Evolutionary conservation across 1,140 invertebrate genomes (phyloP).

Genomic region (Galleria mellonella): DNA sequence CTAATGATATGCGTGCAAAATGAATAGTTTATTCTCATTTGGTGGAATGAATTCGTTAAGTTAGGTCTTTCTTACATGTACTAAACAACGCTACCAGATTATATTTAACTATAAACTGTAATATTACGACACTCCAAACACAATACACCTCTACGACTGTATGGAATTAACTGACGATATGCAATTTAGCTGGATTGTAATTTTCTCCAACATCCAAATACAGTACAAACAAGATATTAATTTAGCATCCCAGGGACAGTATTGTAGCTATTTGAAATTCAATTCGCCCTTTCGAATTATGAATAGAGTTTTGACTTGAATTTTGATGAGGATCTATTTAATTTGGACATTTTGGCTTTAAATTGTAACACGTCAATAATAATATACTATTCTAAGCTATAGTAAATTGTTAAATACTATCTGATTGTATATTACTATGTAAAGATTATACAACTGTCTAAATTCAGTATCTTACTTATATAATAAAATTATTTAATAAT

Average conservation of each 20-base stretch:
- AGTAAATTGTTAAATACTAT: no score
- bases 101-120: slow-evolving; percentile 6
- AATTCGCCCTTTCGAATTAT: slow-evolving; percentile 4
- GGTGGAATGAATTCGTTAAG: no score
- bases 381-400: no score
- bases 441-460: no score
- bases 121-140: slow-evolving; percentile 1
- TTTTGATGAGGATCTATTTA: not conserved
- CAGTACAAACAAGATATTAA: slow-evolving; percentile 17
- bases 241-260: slow-evolving; percentile 10
- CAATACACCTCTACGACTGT: slow-evolving; percentile 1
- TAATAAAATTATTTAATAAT: no score
- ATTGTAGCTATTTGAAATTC: slow-evolving; percentile 23
- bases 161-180: slow-evolving; percentile 1
- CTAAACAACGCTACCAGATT: no score
- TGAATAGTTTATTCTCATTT: no score
- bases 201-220: not conserved
- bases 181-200: slow-evolving; percentile 7
- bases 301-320: not conserved
- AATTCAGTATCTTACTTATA: no score
- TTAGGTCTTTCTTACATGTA: no score
- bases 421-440: no score
- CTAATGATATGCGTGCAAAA: no score
- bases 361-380: not conserved
- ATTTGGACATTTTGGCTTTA: no score